Conservation (phyloP, 2,113 vertebrate species). For the Pituophis catenifer region DNA sequence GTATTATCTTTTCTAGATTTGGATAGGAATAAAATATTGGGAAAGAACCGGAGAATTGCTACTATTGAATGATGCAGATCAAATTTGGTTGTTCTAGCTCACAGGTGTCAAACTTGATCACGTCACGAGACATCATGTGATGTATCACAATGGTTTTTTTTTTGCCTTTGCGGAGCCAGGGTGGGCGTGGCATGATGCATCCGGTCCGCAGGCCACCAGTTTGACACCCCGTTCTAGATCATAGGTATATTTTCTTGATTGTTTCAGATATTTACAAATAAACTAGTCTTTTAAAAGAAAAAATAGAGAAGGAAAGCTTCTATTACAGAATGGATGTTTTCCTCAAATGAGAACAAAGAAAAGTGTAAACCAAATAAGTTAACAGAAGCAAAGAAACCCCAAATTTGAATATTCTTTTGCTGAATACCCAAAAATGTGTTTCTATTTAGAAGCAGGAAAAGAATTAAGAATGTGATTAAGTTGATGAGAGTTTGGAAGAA, state of each 20-base stretch:
- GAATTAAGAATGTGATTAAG: background rate
- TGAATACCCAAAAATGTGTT: background rate
- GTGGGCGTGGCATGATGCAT: too few species aligned
- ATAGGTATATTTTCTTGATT: background rate
- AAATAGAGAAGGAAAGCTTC: background rate
- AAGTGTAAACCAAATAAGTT: background rate
- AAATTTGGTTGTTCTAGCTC: background rate
- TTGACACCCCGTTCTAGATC: background rate
- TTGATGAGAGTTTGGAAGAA: too few species aligned
- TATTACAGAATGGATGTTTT: background rate
- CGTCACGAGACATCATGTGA: too few species aligned
- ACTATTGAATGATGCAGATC: background rate
- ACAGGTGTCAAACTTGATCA: too few species aligned
- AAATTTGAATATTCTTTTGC: background rate
- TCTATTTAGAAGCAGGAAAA: background rate
- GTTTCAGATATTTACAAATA: background rate
- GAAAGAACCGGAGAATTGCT: background rate
- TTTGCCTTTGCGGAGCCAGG: too few species aligned
- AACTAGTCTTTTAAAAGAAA: background rate
- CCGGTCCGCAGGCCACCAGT: too few species aligned
- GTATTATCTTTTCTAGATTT: background rate
- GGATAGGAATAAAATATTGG: background rate
- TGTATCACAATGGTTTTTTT: fast-evolving
- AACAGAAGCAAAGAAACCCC: background rate
- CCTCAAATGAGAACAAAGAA: background rate